Conservation (phyloP, 2,888 invertebrate species). For the Myopa tessellatipennis region DNA sequence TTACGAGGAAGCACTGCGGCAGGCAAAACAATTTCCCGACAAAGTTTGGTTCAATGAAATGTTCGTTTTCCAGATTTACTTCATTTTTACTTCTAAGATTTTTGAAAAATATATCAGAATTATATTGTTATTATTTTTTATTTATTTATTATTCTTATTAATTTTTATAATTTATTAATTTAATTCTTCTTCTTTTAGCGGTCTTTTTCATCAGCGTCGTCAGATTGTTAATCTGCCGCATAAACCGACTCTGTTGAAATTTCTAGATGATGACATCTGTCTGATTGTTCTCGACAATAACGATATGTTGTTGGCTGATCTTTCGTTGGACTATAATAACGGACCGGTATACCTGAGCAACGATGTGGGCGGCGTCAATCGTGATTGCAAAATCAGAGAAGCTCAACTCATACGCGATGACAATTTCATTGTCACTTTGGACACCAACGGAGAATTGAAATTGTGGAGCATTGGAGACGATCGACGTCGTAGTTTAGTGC, state of each 20-base stretch:
- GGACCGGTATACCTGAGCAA: constrained; percentile 54
- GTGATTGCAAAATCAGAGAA: constrained; percentile 50
- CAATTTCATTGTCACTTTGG: constrained; percentile 61
- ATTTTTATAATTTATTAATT: neutral
- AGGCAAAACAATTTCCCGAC: constrained; percentile 56
- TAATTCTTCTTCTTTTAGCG: constrained; percentile 50
- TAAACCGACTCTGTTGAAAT: constrained; percentile 55
- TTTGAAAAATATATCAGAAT: neutral
- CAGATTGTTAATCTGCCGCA: constrained; percentile 62
- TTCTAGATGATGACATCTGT: constrained; percentile 61
- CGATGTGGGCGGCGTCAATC: constrained; percentile 45
- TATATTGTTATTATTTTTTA: neutral
- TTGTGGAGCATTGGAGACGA: constrained; percentile 61
- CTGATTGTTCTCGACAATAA: constrained; percentile 59
- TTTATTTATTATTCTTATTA: neutral
- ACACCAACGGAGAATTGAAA: constrained; percentile 60
- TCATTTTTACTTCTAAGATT: neutral
- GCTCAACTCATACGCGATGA: constrained; percentile 58
- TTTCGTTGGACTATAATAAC: constrained; percentile 60
- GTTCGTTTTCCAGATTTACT: constrained; percentile 49
- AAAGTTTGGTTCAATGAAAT: constrained; percentile 64
- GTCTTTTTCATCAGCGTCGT: constrained; percentile 64
- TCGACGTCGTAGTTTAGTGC: constrained; percentile 51
- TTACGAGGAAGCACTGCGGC: constrained; percentile 60
- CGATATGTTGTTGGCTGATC: constrained; percentile 59